A percentile compares a stretch with the other conserved stretches of the same genome.
Conservation (phyloP, 2,113 vertebrate genomes). For the Pterocles burchelli region DNA sequence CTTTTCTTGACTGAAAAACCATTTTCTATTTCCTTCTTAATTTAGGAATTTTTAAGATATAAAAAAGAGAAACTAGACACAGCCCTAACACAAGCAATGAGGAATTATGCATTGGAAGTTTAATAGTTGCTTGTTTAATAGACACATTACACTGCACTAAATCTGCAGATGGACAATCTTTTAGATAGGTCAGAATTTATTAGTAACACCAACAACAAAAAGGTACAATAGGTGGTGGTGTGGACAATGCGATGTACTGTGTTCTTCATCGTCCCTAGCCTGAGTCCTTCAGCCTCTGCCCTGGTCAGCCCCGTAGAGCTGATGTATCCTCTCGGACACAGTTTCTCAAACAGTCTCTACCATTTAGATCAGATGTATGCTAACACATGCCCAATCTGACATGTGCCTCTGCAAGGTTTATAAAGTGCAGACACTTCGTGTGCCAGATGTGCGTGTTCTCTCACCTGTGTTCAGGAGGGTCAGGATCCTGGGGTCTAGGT, state of each 20-base stretch:
- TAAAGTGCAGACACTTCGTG: accelerated
- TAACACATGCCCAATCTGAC: neutral
- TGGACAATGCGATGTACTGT: neutral
- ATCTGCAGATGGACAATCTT: neutral
- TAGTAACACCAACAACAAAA: neutral
- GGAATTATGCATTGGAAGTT: neutral
- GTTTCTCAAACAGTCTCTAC: neutral
- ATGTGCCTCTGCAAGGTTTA: neutral
- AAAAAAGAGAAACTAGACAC: neutral
- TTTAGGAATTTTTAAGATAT: slow-evolving; percentile 23
- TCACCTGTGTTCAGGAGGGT: neutral
- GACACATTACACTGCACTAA: neutral
- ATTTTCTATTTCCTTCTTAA: slow-evolving; percentile 42
- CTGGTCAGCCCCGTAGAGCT: neutral
- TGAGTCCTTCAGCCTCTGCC: neutral
- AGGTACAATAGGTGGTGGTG: neutral
- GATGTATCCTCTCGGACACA: accelerated
- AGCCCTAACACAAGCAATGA: neutral
- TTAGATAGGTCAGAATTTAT: neutral
- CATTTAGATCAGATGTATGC: neutral
- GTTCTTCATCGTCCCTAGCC: neutral
- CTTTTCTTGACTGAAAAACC: neutral
- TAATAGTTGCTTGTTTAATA: neutral
- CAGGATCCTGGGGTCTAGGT: too few species aligned
- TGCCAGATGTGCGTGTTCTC: neutral